A percentile compares a stretch with the other conserved stretches of the same genome.
phyloP scores from a whole-genome alignment of 2,888 invertebrate species.

The Ephialtes manifestator region DNA sequence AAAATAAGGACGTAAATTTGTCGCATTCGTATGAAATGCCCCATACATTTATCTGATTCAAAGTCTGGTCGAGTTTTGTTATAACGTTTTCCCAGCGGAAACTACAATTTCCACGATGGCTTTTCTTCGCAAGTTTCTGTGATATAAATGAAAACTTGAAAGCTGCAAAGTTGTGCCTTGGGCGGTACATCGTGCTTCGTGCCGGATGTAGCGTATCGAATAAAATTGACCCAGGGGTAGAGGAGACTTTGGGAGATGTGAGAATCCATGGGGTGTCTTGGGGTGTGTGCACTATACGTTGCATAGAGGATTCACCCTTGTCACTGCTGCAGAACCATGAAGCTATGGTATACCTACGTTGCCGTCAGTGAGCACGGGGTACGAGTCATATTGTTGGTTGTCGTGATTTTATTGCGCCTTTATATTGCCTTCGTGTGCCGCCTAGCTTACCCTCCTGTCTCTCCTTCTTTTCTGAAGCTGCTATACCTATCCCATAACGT shows the following conservation, averaged over 20 bases:
- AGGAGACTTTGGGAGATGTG: slow-evolving; percentile 41
- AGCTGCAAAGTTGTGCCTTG: slow-evolving; percentile 41
- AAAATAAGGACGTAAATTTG: not conserved
- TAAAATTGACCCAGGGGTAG: slow-evolving; percentile 65
- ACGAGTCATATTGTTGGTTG: slow-evolving; percentile 69
- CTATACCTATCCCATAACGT: slow-evolving; percentile 12
- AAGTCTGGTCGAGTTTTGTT: not conserved
- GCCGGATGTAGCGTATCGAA: slow-evolving; percentile 46
- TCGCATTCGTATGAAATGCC: slow-evolving; percentile 16
- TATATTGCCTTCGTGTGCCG: slow-evolving; percentile 77
- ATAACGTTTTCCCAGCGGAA: not conserved
- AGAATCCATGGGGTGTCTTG: slow-evolving; percentile 29
- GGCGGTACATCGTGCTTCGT: slow-evolving; percentile 6
- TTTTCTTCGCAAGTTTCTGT: slow-evolving; percentile 39
- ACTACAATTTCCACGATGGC: slow-evolving; percentile 53
- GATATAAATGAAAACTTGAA: slow-evolving; percentile 58
- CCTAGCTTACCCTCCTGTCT: slow-evolving; percentile 62
- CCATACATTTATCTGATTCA: not conserved
- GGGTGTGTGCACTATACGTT: slow-evolving; percentile 26
- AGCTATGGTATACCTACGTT: slow-evolving; percentile 23
- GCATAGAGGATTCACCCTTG: slow-evolving; percentile 30
- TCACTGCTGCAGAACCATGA: slow-evolving; percentile 14
- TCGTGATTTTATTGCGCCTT: slow-evolving; percentile 82
- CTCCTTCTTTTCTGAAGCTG: slow-evolving; percentile 26
- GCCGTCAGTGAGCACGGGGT: slow-evolving; percentile 41